Conservation (phyloP, 1,140 invertebrate genomes). For the Cydia fagiglandana region DNA sequence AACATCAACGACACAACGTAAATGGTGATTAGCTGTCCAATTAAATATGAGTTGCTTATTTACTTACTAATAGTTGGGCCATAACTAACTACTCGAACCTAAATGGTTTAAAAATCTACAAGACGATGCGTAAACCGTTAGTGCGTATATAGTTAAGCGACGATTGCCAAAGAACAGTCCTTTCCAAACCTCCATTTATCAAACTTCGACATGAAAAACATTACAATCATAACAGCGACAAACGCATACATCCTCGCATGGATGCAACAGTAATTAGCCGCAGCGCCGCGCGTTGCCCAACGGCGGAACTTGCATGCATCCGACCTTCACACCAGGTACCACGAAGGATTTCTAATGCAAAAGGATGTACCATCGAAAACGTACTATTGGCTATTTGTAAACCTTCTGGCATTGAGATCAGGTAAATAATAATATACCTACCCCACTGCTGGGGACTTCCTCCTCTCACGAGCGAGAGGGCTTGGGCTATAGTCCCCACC, state of each 20-base stretch:
- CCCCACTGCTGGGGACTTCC: too few relatives aligned
- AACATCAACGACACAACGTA: too few relatives aligned
- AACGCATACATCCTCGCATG: conserved; percentile 16
- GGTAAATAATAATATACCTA: too few relatives aligned
- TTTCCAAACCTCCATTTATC: background rate
- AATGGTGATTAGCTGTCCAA: too few relatives aligned
- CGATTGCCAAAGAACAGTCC: conserved; percentile 9
- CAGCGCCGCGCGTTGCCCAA: conserved; percentile 57
- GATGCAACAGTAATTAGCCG: conserved; percentile 69
- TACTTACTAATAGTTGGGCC: too few relatives aligned
- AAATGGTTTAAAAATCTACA: too few relatives aligned
- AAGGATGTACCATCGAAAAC: conserved; percentile 33
- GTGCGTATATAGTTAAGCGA: background rate
- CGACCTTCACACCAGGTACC: conserved; percentile 61
- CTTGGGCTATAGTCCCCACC: too few relatives aligned
- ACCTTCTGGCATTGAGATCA: background rate
- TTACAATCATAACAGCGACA: conserved; percentile 25
- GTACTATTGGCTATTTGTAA: background rate
- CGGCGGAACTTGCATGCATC: conserved; percentile 67
- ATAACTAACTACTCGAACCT: too few relatives aligned
- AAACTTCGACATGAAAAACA: conserved; percentile 14
- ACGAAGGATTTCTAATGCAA: conserved; percentile 62
- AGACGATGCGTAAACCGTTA: too few relatives aligned
- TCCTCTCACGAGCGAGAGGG: too few relatives aligned
- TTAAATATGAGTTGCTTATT: too few relatives aligned